Base-by-base conservation (phyloP, 2,797 vertebrate species). In the Crenichthys baileyi region DNA sequence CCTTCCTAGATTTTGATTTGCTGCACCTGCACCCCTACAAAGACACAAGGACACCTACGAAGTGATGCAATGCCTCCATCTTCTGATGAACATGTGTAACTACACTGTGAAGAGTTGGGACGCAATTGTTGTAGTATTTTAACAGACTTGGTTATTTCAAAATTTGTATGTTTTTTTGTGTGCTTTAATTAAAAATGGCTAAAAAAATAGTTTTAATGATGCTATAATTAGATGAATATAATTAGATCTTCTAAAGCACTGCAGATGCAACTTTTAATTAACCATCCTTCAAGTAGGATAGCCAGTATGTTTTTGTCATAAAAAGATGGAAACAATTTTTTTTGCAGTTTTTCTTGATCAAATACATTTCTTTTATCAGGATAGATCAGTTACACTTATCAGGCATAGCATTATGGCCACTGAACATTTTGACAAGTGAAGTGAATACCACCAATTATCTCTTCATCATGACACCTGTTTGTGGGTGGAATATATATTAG, bases 11-110 rank as follows among this genome's bases (percentile, higher is more conserved):
- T 51, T 84, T 31, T 79, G 29, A 46, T 80, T 86, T 83, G 65
- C 73, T 89, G 79, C 88, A 87, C 87, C 87, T 91, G 83, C 79
- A 36, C 48, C 0, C 51, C 50, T 13, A 39, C 13, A 36, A 36
- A 3, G n/a, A 44, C 24, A 12, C 11, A 1, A 72, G 50, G 63
- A 63, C 48, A 18, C 24, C 36, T 76, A 1, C 61, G 79, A 82
- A 68, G 31, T 73, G 60, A 74, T 80, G 77, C 85, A 87, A 80
- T 41, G 56, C 6, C 91, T 0, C 91, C 91, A 83, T 85, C 93
- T 65, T 56, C 36, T 91, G 94, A 84, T 70, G 77, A 79, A 46
- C 9, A 22, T 70, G 13, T 83, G 29, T 79, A 83, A 91, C 82
- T 90, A 77, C 90, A 89, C 46, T 51, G 22, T 36, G 1, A 36